Evolutionary conservation across 2,113 vertebrate species (phyloP).

Genomic region (Bos javanicus): DNA sequence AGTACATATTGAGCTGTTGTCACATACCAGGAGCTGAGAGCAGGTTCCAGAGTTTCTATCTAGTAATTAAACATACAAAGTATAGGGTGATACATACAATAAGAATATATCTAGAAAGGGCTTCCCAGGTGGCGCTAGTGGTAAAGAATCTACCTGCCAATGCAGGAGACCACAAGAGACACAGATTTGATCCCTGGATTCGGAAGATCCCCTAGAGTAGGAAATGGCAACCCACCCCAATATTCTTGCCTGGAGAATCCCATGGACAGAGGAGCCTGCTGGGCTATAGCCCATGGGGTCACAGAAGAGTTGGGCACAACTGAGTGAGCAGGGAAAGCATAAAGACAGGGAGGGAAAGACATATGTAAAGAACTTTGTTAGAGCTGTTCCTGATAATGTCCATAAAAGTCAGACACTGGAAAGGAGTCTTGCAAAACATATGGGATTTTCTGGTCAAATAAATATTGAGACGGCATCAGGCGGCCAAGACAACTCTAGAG

Average conservation of each 20-base stretch:
- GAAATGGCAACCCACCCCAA: not conserved
- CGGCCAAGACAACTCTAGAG: not conserved
- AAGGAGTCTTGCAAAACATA: not conserved
- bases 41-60: not conserved
- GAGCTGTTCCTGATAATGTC: not conserved
- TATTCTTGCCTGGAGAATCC: not conserved
- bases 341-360: not conserved
- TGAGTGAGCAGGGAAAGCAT: not conserved
- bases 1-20: not conserved
- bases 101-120: not conserved
- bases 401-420: not conserved
- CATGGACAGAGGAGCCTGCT: not conserved
- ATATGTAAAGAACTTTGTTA: not conserved
- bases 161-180: not conserved
- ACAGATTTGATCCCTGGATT: not conserved
- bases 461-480: not conserved
- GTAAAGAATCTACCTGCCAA: not conserved
- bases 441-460: not conserved
- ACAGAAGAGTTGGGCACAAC: not conserved
- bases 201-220: not conserved
- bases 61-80: not conserved
- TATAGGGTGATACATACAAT: not conserved
- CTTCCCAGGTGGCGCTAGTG: not conserved
- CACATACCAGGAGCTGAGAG: not conserved
- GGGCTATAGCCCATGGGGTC: not conserved